These are phyloP conservation scores for Xestia xanthographa DNA, from an alignment of 2,888 invertebrate species.

Conservation along the genomic window DNA sequence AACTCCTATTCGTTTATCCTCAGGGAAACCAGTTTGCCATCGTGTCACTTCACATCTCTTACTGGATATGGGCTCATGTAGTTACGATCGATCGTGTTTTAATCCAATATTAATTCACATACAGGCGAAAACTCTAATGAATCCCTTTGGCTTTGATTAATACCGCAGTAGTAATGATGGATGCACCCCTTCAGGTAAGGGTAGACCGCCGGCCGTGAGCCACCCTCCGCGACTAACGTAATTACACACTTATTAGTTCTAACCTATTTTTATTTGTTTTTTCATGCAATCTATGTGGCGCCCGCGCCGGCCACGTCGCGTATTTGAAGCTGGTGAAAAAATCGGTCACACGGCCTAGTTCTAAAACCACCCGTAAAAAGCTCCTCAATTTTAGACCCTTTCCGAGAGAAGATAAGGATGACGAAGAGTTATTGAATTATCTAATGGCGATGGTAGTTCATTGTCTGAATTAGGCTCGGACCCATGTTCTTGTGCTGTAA, in stretches of 20 bases:
- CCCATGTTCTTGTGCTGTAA: constrained; percentile 45
- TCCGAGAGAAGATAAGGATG: not conserved
- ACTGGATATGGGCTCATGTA: not conserved
- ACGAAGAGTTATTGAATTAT: not conserved
- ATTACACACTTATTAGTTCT: constrained; percentile 89
- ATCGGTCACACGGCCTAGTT: constrained; percentile 45
- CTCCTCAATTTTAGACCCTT: constrained; percentile 19
- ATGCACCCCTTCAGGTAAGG: constrained; percentile 82
- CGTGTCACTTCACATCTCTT: not conserved
- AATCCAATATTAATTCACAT: constrained; percentile 11
- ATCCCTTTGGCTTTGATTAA: constrained; percentile 76
- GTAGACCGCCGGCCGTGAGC: constrained; percentile 84
- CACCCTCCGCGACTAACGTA: constrained; percentile 86
- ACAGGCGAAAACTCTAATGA: constrained; percentile 54
- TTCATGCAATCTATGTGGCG: constrained; percentile 71
- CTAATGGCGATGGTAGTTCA: not conserved
- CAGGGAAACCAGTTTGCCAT: not conserved
- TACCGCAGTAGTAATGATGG: constrained; percentile 80
- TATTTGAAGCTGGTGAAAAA: constrained; percentile 64
- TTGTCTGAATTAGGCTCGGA: constrained; percentile 43
- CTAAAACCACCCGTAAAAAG: not conserved
- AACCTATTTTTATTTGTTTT: constrained; percentile 84
- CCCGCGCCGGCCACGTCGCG: constrained; percentile 50
- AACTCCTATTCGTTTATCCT: not conserved
- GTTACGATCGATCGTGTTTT: not conserved